Evolutionary conservation across 2,113 vertebrate species (phyloP).

Genomic region (Colistium nudipinnis): DNA sequence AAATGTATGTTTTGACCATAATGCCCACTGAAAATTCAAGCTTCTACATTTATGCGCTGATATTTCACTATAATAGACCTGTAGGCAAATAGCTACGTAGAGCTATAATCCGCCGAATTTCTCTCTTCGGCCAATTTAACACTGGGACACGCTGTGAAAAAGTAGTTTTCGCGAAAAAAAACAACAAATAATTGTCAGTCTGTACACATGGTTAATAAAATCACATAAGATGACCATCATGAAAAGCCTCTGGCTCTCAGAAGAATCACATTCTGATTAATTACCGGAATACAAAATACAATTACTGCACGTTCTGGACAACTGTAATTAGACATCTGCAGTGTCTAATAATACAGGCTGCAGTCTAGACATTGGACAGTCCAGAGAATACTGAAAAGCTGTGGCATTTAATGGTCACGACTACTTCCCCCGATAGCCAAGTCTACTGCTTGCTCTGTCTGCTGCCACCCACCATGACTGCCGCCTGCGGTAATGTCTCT

Average conservation of each 20-base stretch:
- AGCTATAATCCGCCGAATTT: constrained; percentile 29
- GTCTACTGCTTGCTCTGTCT: constrained; percentile 56
- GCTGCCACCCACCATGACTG: constrained; percentile 47
- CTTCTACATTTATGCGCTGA: constrained; percentile 34
- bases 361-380: constrained; percentile 59
- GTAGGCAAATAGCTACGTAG: constrained; percentile 9
- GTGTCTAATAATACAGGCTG: constrained; percentile 43
- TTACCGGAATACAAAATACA: constrained; percentile 9
- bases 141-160: neutral
- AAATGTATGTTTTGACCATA: constrained; percentile 51
- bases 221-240: constrained; percentile 21
- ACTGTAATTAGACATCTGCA: constrained; percentile 6
- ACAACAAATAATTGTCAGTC: constrained; percentile 20
- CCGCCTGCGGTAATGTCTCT: constrained; percentile 32
- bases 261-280: constrained; percentile 29
- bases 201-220: constrained; percentile 21
- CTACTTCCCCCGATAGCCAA: constrained; percentile 47
- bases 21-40: constrained; percentile 33
- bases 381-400: constrained; percentile 33
- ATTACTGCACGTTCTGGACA: constrained; percentile 1
- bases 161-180: constrained; percentile 21
- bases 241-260: constrained; percentile 3
- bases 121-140: constrained; percentile 32
- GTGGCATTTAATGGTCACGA: constrained; percentile 40
- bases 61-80: constrained; percentile 40